phyloP scores from a whole-genome alignment of 2,888 invertebrate genomes.

The Latrodectus hesperus region DNA sequence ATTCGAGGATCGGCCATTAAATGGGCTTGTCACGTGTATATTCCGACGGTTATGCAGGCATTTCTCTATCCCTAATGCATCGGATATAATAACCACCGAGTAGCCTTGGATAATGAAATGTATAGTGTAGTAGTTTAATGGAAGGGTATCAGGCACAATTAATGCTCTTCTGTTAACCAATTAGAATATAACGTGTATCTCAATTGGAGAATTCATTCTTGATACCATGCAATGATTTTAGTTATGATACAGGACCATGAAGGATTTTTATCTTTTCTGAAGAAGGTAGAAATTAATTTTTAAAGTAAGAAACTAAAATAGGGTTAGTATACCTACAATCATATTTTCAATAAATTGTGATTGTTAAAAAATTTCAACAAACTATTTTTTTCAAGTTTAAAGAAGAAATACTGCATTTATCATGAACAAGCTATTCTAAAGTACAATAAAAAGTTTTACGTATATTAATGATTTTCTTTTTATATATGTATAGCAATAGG shows the following conservation, averaged over 20 bases:
- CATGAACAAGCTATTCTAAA: too few relatives aligned
- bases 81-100: constrained; percentile 28
- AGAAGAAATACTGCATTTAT: too few relatives aligned
- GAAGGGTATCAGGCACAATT: constrained; percentile 42
- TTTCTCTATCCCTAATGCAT: constrained; percentile 3
- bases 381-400: too few relatives aligned
- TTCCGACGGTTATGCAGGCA: not conserved
- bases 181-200: constrained; percentile 24
- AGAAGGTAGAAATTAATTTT: too few relatives aligned
- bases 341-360: too few relatives aligned
- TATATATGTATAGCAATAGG: too few relatives aligned
- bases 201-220: constrained; percentile 23
- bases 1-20: not conserved
- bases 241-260: not conserved
- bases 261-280: too few relatives aligned
- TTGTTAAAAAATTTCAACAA: too few relatives aligned
- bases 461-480: too few relatives aligned
- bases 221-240: constrained; percentile 38
- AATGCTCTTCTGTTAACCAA: constrained; percentile 37
- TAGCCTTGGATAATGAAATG: constrained; percentile 18
- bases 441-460: too few relatives aligned
- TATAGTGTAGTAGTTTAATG: constrained; percentile 32
- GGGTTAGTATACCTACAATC: too few relatives aligned
- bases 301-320: too few relatives aligned
- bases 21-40: not conserved